Evolutionary conservation across 2,888 invertebrate species (phyloP).

Genomic region (Caenorhabditis sp.): DNA sequence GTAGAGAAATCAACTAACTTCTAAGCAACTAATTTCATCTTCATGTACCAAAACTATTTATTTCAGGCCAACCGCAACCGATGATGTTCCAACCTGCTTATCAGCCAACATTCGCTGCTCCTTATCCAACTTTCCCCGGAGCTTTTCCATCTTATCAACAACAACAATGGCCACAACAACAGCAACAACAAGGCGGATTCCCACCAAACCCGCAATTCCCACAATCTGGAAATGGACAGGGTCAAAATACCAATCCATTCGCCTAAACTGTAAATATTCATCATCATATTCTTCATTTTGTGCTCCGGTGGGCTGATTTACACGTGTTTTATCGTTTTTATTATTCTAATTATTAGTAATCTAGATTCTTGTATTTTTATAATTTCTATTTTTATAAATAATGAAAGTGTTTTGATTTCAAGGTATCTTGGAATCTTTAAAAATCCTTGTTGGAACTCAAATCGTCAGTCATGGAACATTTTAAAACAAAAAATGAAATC

Average conservation of each 20-base stretch:
- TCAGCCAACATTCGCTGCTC: constrained; percentile 51
- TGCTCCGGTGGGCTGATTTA: neutral
- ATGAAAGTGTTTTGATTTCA: too few relatives aligned
- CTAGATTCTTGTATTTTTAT: too few relatives aligned
- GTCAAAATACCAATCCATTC: constrained; percentile 40
- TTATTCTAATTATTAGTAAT: too few relatives aligned
- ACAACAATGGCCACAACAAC: constrained; percentile 36
- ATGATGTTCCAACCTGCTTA: constrained; percentile 52
- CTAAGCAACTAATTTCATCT: neutral
- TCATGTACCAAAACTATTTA: neutral
- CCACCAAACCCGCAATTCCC: constrained; percentile 42
- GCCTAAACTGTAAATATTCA: constrained; percentile 20
- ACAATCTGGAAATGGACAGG: too few relatives aligned
- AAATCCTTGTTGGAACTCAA: too few relatives aligned
- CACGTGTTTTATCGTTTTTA: too few relatives aligned
- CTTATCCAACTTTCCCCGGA: constrained; percentile 59
- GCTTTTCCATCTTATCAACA: constrained; percentile 48
- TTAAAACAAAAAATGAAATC: too few relatives aligned
- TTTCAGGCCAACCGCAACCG: constrained; percentile 54
- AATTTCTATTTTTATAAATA: too few relatives aligned
- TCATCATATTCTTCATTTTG: neutral
- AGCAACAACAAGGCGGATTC: constrained; percentile 26
- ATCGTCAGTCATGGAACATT: too few relatives aligned
- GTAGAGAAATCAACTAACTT: too few relatives aligned
- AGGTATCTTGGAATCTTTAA: too few relatives aligned